Base-by-base conservation (phyloP, 2,797 vertebrate species). In the Ptychadena robeensis region DNA sequence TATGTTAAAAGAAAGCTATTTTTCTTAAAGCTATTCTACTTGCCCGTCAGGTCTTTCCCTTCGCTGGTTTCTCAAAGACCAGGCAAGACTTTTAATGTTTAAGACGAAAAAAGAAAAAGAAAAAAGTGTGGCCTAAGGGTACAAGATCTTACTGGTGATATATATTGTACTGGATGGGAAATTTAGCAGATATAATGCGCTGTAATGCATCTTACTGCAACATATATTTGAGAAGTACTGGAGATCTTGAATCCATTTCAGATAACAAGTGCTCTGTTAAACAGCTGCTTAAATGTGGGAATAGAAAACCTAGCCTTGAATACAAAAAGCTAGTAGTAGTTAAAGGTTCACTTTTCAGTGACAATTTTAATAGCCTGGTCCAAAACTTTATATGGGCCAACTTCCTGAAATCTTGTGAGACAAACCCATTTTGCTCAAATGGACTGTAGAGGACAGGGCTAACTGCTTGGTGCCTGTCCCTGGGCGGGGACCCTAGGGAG, bases 1-100 rank as follows among this genome's bases (percentile, higher is more conserved):
- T 80, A 61, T 64, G 84, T 18, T 87, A 87, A 90, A 90, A 88
- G 83, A 88, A 88, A 90, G 40, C 82, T 68, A 79, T 84, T 73
- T 86, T 82, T 63, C 73, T 87, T 73, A 66, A 85, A 86, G 83
- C 86, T 76, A 38, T 75, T 87, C 81, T 61, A 35, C 79, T 88
- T 87, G 87, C 86, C 87, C 83, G 87, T 79, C 77, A 85, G 18
- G 31, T 83, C 86, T 86, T 82, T 83, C 82, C 90, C 84, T 88
- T 81, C 86, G 85, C 68, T 32, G 79, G 85, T 87, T n/a, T 88
- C 77, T 89, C 69, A 79, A 86, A 31, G 59, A 77, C 74, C 83
- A 80, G 73, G 75, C 83, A 84, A 85, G 81, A 81, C 73, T 86
- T 90, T 82, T 86, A 86, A 83, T 53, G 64, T 85, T 72, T 81